phyloP scores from a whole-genome alignment of 2,888 invertebrate genomes.

The Orchestes rusci region DNA sequence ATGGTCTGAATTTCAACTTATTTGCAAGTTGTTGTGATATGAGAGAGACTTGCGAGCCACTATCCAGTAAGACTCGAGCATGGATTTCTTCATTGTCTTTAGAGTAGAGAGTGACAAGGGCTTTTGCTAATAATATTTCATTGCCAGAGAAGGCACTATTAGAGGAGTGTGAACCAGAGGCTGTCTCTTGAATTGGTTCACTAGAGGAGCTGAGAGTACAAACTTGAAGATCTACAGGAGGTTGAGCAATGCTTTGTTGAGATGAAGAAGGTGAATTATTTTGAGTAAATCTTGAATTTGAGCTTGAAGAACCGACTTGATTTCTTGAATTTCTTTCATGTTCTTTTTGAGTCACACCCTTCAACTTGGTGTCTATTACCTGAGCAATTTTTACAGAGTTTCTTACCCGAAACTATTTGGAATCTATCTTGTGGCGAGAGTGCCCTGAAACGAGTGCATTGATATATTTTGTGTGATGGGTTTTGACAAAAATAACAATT shows the following conservation, averaged over 20 bases:
- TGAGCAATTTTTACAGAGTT: slow-evolving; percentile 2
- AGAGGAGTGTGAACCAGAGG: neutral
- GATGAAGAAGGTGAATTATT: neutral
- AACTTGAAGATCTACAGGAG: neutral
- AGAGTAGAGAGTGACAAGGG: slow-evolving; percentile 2
- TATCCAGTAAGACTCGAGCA: slow-evolving; percentile 1
- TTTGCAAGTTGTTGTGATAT: neutral
- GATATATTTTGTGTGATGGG: slow-evolving; percentile 4
- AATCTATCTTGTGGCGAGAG: slow-evolving; percentile 1
- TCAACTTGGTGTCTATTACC: slow-evolving; percentile 3
- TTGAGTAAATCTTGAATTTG: too few species aligned
- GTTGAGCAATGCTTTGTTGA: neutral
- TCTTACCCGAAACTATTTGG: too few species aligned
- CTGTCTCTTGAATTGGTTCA: neutral
- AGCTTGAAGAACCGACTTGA: neutral
- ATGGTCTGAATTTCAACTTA: neutral
- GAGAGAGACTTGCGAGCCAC: slow-evolving; percentile 1
- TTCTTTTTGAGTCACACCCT: neutral
- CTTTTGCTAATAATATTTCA: slow-evolving; percentile 1
- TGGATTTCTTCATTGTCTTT: neutral
- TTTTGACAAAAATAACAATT: slow-evolving; percentile 3
- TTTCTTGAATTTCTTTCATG: neutral
- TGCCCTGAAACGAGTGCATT: slow-evolving; percentile 1
- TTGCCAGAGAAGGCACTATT: slow-evolving; percentile 1
- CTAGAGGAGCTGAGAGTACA: neutral